Evolutionary conservation across 2,797 vertebrate genomes (phyloP).

Genomic region (Rachycentron canadum): DNA sequence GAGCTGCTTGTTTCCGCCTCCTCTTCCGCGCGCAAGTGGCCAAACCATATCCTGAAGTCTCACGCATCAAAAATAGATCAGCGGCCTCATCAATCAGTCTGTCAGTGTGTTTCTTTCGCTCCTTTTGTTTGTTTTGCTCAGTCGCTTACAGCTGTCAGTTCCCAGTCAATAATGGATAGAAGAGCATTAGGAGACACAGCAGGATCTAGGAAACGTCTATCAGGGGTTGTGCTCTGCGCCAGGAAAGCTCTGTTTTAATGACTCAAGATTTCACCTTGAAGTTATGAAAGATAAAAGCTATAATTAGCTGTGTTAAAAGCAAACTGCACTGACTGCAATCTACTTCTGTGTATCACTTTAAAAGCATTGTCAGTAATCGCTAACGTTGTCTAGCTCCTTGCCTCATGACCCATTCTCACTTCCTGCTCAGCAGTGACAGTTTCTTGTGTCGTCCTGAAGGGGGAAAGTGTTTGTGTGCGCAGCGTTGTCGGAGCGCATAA

Average conservation of each 20-base stretch:
- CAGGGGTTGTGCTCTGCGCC: neutral
- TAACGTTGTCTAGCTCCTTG: neutral
- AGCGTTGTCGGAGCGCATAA: slow-evolving; percentile 5
- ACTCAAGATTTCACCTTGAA: slow-evolving; percentile 22
- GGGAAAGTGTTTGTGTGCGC: neutral
- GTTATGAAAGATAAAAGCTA: neutral
- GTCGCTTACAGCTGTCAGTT: slow-evolving; percentile 37
- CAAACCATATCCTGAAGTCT: slow-evolving; percentile 25
- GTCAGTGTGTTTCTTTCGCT: slow-evolving; percentile 22
- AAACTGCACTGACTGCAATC: neutral
- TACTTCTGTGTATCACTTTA: neutral
- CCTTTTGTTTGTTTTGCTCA: slow-evolving; percentile 38
- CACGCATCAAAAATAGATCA: slow-evolving; percentile 49
- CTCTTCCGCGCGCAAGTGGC: neutral
- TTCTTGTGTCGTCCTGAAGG: neutral
- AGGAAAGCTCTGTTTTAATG: slow-evolving; percentile 5
- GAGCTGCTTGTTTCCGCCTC: slow-evolving; percentile 15
- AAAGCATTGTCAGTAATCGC: neutral
- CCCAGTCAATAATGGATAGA: slow-evolving; percentile 30
- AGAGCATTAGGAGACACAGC: neutral
- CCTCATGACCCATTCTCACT: neutral
- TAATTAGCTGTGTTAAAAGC: too few relatives aligned
- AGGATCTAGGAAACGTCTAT: neutral
- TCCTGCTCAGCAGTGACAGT: neutral
- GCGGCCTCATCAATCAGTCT: slow-evolving; percentile 52